Evolutionary conservation across 2,797 vertebrate species (phyloP).

Genomic region (Amazona ochrocephala): DNA sequence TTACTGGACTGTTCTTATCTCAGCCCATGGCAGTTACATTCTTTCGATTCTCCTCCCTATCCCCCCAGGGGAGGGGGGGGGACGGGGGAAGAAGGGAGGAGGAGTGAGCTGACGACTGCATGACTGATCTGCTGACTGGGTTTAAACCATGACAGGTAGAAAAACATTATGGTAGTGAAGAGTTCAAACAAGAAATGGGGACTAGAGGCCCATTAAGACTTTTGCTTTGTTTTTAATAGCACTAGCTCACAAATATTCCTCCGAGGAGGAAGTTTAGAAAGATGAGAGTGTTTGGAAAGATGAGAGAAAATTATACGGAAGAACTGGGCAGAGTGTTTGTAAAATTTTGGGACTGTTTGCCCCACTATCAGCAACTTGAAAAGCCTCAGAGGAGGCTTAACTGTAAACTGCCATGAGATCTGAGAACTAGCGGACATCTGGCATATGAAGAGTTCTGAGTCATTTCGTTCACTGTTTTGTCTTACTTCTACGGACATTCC

Average conservation of each 20-base stretch:
- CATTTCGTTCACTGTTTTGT: not conserved
- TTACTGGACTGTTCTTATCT: too few relatives aligned
- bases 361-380: not conserved
- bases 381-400: not conserved
- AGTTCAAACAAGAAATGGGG: not conserved
- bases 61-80: too few relatives aligned
- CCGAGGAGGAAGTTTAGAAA: not conserved
- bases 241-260: not conserved
- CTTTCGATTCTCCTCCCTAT: too few relatives aligned
- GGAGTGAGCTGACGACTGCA: too few relatives aligned
- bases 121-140: too few relatives aligned
- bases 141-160: not conserved
- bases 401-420: not conserved
- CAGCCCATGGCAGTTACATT: too few relatives aligned
- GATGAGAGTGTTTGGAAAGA: not conserved
- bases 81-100: too few relatives aligned
- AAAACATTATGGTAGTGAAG: not conserved
- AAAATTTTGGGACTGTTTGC: not conserved
- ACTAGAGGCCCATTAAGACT: conserved; percentile 32
- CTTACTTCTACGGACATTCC: not conserved
- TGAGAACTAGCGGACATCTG: not conserved
- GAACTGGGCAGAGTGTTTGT: not conserved
- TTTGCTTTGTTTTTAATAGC: not conserved
- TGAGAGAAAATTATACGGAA: not conserved
- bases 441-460: not conserved